Evolutionary conservation across 2,797 vertebrate genomes (phyloP).

Genomic region (Coccyzus lansbergi): DNA sequence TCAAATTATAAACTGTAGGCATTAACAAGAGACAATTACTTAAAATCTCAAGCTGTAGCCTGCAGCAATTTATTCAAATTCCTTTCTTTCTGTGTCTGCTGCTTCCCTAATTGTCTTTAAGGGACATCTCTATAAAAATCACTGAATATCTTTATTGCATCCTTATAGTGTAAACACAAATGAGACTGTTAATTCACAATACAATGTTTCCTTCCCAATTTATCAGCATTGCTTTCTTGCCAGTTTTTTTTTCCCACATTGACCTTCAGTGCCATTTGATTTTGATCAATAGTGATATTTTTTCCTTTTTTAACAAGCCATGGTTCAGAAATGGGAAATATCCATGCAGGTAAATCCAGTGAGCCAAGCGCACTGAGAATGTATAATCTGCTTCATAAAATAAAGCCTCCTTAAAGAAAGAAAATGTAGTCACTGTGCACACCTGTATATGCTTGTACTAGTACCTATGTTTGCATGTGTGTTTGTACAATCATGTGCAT

Average conservation of each 20-base stretch:
- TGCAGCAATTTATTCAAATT: conserved; percentile 4
- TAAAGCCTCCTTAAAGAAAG: background rate
- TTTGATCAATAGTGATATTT: background rate
- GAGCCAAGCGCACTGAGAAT: background rate
- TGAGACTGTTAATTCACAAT: background rate
- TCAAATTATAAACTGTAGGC: conserved; percentile 44
- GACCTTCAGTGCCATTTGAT: conserved; percentile 1
- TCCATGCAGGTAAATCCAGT: background rate
- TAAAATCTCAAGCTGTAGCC: background rate
- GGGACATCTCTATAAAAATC: background rate
- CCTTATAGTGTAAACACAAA: background rate
- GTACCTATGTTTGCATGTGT: background rate
- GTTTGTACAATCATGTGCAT: background rate
- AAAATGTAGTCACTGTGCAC: background rate
- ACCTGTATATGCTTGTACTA: background rate
- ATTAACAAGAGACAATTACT: conserved; percentile 28
- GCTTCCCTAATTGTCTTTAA: conserved; percentile 1
- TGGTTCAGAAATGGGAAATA: conserved; percentile 33
- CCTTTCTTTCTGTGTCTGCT: conserved; percentile 4
- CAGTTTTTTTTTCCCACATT: background rate
- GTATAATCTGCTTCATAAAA: background rate
- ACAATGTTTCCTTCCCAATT: background rate
- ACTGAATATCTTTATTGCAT: background rate
- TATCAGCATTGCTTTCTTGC: background rate
- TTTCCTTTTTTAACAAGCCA: conserved; percentile 37